A percentile compares a stretch with the other conserved stretches of the same genome.
phyloP scores from a whole-genome alignment of 2,888 invertebrate genomes.

The Nematopogon swammerdamellus region DNA sequence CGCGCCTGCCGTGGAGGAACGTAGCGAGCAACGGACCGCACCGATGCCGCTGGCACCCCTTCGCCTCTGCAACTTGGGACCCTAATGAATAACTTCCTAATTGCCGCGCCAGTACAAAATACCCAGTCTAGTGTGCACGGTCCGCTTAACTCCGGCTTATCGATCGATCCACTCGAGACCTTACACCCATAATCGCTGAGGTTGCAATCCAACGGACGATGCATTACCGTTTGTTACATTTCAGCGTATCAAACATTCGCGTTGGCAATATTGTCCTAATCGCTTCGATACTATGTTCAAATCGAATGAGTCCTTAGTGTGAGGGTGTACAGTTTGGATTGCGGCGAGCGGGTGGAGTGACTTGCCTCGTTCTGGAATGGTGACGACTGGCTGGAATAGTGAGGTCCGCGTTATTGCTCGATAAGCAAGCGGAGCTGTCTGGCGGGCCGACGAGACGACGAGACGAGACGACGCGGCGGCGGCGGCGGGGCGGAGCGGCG shows the following conservation, averaged over 20 bases:
- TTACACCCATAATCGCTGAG: conserved; percentile 39
- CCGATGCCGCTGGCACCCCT: too few species aligned
- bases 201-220: conserved; percentile 41
- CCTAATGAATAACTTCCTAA: conserved; percentile 58
- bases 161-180: conserved; percentile 44
- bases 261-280: too few species aligned
- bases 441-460: too few species aligned
- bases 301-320: too few species aligned
- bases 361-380: neutral
- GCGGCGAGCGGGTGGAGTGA: too few species aligned
- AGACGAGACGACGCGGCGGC: too few species aligned
- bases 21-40: too few species aligned
- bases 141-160: conserved; percentile 27
- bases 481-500: neutral
- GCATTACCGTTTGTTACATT: conserved; percentile 28
- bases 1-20: too few species aligned
- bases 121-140: conserved; percentile 27
- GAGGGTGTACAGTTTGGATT: too few species aligned
- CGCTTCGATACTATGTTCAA: too few species aligned
- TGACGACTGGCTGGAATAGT: neutral
- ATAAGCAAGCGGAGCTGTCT: too few species aligned
- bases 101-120: conserved; percentile 51
- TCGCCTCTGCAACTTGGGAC: conserved; percentile 56
- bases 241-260: neutral
- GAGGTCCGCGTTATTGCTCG: neutral